Evolutionary conservation across 2,113 vertebrate species (phyloP).

Genomic region (Halcyon senegalensis): DNA sequence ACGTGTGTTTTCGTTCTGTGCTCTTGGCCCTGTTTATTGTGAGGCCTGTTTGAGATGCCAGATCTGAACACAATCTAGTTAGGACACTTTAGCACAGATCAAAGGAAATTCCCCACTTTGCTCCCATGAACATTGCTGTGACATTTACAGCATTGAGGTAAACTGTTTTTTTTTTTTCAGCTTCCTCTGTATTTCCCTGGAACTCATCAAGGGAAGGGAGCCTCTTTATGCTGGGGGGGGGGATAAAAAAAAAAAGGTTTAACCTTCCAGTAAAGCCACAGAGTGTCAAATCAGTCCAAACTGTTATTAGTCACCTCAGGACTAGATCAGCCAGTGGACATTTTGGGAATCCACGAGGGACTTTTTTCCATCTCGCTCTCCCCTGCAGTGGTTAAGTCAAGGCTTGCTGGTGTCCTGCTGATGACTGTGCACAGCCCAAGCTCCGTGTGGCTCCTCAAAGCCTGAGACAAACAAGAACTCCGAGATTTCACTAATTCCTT

Average conservation of each 20-base stretch:
- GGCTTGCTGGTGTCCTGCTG: not conserved
- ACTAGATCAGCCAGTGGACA: not conserved
- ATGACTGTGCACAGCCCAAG: not conserved
- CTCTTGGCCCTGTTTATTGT: not conserved
- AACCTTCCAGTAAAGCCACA: constrained; percentile 39
- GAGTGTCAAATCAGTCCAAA: not conserved
- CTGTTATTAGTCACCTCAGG: constrained; percentile 35
- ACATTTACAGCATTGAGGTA: not conserved
- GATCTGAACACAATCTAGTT: not conserved
- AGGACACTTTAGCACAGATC: not conserved
- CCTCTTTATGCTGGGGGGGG: not conserved
- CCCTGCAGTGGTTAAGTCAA: not conserved
- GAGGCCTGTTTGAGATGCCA: not conserved
- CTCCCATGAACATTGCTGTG: not conserved
- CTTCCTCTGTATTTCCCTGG: constrained; percentile 7
- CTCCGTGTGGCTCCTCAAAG: not conserved
- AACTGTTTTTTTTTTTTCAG: not conserved
- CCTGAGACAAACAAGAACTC: not conserved
- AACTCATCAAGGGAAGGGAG: not conserved
- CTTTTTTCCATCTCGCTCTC: not conserved
- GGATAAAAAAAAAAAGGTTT: not conserved
- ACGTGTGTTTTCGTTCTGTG: not conserved
- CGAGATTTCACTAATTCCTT: not conserved
- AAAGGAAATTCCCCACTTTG: not conserved
- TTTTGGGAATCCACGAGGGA: not conserved